These are phyloP conservation scores for Cerceris rybyensis DNA, from an alignment of 2,888 invertebrate genomes.

Conservation along the genomic window DNA sequence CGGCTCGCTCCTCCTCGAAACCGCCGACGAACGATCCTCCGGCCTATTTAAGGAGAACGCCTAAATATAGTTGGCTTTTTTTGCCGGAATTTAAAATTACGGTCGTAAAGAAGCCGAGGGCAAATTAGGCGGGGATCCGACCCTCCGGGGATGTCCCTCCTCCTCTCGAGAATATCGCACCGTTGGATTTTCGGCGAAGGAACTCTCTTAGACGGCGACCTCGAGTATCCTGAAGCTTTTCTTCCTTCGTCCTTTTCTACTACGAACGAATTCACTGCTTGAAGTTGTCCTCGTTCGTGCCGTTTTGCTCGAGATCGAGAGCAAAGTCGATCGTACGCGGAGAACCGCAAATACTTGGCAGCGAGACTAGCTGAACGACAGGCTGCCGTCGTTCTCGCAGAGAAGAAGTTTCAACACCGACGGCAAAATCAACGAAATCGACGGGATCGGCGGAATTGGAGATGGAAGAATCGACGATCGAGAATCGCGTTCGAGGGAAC, in stretches of 20 bases:
- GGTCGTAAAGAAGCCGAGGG: slow-evolving; percentile 78
- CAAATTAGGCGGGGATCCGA: slow-evolving; percentile 76
- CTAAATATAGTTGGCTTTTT: slow-evolving; percentile 77
- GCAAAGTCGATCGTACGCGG: too few relatives aligned
- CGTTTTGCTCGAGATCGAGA: too few relatives aligned
- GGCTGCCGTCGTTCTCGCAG: too few relatives aligned
- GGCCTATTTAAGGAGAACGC: slow-evolving; percentile 62
- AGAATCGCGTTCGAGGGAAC: neutral
- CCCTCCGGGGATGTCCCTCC: slow-evolving; percentile 62
- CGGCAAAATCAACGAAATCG: neutral
- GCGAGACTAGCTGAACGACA: too few relatives aligned
- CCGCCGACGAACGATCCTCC: slow-evolving; percentile 53
- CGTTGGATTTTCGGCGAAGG: slow-evolving; percentile 8
- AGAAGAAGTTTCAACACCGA: neutral
- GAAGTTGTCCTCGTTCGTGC: too few relatives aligned
- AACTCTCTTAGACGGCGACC: neutral
- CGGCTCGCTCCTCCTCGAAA: slow-evolving; percentile 23
- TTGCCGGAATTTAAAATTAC: slow-evolving; percentile 78
- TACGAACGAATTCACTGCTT: neutral
- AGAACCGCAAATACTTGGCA: too few relatives aligned
- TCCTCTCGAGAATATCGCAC: slow-evolving; percentile 36
- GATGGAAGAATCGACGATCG: neutral
- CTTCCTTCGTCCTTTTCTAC: neutral
- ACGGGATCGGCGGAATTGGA: too few relatives aligned
- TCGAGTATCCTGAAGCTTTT: neutral